phyloP scores from a whole-genome alignment of 2,113 vertebrate species.

The Phaethornis superciliosus region DNA sequence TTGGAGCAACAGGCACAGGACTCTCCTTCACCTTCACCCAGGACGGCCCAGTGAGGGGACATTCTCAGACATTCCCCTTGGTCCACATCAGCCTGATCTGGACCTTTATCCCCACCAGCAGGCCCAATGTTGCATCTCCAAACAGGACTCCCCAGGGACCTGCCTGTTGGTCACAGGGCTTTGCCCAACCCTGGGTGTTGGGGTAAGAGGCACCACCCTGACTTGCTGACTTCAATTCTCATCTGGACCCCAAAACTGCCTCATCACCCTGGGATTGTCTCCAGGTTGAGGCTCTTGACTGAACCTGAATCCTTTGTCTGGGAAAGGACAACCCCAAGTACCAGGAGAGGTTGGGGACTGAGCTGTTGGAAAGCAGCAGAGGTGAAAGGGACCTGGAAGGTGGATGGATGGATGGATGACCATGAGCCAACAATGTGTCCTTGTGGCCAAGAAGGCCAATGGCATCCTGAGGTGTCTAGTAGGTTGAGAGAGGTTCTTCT shows the following conservation, averaged over 20 bases:
- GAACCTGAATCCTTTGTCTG: neutral
- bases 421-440: too few relatives aligned
- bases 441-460: too few relatives aligned
- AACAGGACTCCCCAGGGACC: fast-evolving
- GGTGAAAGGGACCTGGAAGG: too few relatives aligned
- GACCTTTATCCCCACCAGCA: neutral
- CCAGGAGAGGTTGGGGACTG: too few relatives aligned
- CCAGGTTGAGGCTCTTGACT: neutral
- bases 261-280: neutral
- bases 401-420: too few relatives aligned
- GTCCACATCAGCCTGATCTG: neutral
- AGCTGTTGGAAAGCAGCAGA: too few relatives aligned
- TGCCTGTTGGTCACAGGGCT: neutral
- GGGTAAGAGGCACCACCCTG: neutral
- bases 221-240: neutral
- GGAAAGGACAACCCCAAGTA: too few relatives aligned
- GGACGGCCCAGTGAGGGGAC: fast-evolving
- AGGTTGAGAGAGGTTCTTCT: too few relatives aligned
- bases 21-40: neutral
- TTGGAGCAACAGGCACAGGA: fast-evolving
- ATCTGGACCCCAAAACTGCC: neutral
- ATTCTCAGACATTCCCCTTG: fast-evolving
- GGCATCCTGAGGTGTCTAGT: too few relatives aligned
- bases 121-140: neutral
- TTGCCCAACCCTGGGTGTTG: neutral